phyloP scores from a whole-genome alignment of 2,113 vertebrate genomes.

The Oncorhynchus tshawytscha region DNA sequence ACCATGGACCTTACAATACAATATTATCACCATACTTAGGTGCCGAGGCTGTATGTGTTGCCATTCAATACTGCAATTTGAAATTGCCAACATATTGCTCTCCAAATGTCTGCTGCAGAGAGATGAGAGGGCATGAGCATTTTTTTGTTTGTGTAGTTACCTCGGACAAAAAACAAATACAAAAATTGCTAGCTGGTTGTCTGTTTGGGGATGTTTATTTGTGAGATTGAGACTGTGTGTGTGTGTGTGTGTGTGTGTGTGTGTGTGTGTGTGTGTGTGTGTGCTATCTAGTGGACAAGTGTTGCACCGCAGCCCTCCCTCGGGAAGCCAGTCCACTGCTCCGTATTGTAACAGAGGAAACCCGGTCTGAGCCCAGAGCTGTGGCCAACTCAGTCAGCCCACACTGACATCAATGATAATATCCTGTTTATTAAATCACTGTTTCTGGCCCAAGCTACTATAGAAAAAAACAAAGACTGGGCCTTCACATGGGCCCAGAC shows the following conservation, averaged over 20 bases:
- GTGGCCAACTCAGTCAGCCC: conserved; percentile 38
- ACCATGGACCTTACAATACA: too few relatives aligned
- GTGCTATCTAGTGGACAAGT: too few relatives aligned
- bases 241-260: too few relatives aligned
- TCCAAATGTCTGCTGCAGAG: too few relatives aligned
- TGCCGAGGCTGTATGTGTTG: too few relatives aligned
- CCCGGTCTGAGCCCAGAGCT: conserved; percentile 44
- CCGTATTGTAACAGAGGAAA: conserved; percentile 52
- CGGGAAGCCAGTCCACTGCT: conserved; percentile 40
- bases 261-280: too few relatives aligned
- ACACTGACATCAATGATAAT: conserved; percentile 58
- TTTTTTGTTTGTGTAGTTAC: neutral
- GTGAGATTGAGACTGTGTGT: neutral
- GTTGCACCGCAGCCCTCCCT: conserved; percentile 21
- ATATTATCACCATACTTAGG: too few relatives aligned
- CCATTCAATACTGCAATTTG: too few relatives aligned
- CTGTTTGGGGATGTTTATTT: neutral
- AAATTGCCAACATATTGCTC: too few relatives aligned
- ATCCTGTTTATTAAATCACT: conserved; percentile 62
- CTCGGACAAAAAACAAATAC: too few relatives aligned
- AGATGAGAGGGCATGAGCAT: too few relatives aligned
- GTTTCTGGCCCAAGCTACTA: conserved; percentile 30
- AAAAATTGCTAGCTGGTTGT: neutral
- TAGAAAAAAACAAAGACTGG: conserved; percentile 52
- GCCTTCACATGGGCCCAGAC: too few relatives aligned